Conservation (phyloP, 2,888 invertebrate species). For the Mimas tiliae region DNA sequence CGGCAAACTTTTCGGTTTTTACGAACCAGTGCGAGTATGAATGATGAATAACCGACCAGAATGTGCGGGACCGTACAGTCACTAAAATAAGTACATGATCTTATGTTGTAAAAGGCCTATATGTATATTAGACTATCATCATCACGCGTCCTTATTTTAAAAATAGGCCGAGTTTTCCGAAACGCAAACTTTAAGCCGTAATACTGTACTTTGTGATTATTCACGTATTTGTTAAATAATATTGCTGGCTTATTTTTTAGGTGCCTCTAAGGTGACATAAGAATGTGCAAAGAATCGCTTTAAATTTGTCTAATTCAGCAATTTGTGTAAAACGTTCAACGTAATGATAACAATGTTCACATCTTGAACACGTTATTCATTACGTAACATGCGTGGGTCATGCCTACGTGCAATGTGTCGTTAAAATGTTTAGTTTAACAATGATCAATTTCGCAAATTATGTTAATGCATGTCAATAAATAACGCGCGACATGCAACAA, state of each 20-base stretch:
- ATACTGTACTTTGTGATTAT: no score
- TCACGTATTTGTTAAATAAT: not conserved
- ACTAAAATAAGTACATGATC: no score
- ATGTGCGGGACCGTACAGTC: no score
- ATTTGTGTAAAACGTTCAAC: not conserved
- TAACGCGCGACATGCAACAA: no score
- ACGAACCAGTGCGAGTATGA: no score
- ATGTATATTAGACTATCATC: no score
- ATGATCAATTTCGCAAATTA: slow-evolving; percentile 11
- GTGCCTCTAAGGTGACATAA: not conserved
- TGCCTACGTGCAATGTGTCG: not conserved
- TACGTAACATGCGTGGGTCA: slow-evolving; percentile 16
- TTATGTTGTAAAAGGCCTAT: no score
- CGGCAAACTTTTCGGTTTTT: no score
- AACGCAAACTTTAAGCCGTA: no score
- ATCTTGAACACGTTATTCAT: slow-evolving; percentile 11
- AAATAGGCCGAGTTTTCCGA: no score
- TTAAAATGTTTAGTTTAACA: slow-evolving; percentile 9
- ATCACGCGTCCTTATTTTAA: no score
- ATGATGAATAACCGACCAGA: no score
- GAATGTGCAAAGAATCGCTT: not conserved
- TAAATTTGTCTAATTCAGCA: not conserved
- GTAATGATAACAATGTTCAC: slow-evolving; percentile 6
- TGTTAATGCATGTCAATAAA: slow-evolving; percentile 1
- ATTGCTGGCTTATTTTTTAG: not conserved